phyloP scores from a whole-genome alignment of 2,888 invertebrate genomes.

The Neoscelio sp. region DNA sequence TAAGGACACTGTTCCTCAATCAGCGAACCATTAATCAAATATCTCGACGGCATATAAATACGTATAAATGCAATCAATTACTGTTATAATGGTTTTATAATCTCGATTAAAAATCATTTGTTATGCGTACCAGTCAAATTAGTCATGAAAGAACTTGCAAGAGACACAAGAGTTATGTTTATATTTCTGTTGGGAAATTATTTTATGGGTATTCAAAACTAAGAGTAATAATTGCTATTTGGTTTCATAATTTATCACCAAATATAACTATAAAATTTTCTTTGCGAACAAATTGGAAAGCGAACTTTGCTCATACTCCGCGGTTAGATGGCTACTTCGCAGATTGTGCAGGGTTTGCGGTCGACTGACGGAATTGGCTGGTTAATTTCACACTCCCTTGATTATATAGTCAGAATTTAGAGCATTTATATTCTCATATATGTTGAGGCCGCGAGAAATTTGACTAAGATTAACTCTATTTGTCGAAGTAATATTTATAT shows the following conservation, averaged over 20 bases:
- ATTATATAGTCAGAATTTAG: conserved; percentile 81
- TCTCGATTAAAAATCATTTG: no score
- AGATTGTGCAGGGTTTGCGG: conserved; percentile 73
- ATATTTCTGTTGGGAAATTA: no score
- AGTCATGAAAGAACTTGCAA: no score
- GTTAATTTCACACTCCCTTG: conserved; percentile 82
- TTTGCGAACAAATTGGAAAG: conserved; percentile 27
- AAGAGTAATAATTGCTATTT: no score
- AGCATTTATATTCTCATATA: conserved; percentile 79
- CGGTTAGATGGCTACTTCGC: conserved; percentile 36
- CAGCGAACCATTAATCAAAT: background rate
- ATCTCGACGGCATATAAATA: background rate
- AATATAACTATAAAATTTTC: conserved; percentile 24
- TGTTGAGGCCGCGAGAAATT: conserved; percentile 7
- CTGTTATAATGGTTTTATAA: no score
- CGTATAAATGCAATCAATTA: background rate
- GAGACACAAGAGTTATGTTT: no score
- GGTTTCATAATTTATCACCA: conserved; percentile 16
- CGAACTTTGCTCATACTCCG: conserved; percentile 41
- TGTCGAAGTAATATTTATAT: conserved; percentile 31
- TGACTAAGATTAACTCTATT: conserved; percentile 33
- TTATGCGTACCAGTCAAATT: no score
- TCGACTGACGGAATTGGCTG: conserved; percentile 80
- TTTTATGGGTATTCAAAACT: no score
- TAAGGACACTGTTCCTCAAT: no score